Base-by-base conservation (phyloP, 2,113 vertebrate genomes). In the Egretta garzetta region DNA sequence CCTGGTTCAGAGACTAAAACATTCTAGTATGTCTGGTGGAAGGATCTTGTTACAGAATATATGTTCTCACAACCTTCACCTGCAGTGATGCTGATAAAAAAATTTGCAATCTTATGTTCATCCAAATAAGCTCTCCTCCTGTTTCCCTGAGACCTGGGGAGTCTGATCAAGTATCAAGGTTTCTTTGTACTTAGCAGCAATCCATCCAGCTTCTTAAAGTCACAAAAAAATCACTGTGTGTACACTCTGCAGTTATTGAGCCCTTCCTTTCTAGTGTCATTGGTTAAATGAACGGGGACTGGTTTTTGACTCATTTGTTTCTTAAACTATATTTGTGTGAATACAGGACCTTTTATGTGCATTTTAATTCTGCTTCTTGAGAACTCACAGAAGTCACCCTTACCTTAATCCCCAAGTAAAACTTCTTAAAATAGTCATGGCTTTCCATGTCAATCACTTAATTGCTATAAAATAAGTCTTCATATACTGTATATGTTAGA, bases 71-170 rank as follows among this genome's bases (percentile, higher is more conserved):
- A 88, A 58, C 32, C 53, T 80, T 91, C 59, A 96, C 58, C 86
- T 92, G 67, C 67, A 91, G 30, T 88, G 80, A 47, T 83, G 41
- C 63, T 88, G 82, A 86, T 90, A 60, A 94, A 91, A 89, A 75
- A 49, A 90, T 18, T 72, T 86, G 75, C 79, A 70, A 58, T 90
- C 67, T 75, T 73, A 28, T 3, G 11, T 88, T 93, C 74, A 96
- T 88, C 74, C 71, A 96, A 76, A 88, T 93, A 73, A 96, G 62
- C 5, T 73, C 58, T 86, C 13, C 26, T 89, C 3, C 23, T 67
- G 11, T 85, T 95, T 95, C 80, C 67, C 41, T 59, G 70, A 68
- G 66, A 93, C 39, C 43, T 80, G 45, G 9, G 45, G 26, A 96
- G 22, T 83, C 60, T 83, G 45, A 79, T 86, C 30, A 70, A 76